Conservation (phyloP, 2,888 invertebrate species). For the Aphidoletes aphidimyza region DNA sequence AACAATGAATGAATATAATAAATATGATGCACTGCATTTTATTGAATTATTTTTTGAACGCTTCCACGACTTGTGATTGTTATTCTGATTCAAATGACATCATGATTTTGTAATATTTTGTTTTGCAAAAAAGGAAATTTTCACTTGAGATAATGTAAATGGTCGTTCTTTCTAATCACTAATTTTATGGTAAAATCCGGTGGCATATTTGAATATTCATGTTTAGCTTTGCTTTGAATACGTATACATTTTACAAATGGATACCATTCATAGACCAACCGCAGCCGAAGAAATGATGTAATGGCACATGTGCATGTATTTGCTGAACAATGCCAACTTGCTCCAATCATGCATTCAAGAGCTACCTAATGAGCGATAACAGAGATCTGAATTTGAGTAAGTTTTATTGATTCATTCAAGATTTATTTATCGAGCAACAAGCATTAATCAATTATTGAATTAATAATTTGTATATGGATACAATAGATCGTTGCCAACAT, state of each 20-base stretch:
- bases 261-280: constrained; percentile 70
- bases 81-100: background rate
- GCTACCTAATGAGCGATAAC: constrained; percentile 99
- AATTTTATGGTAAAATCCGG: background rate
- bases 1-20: too few relatives aligned
- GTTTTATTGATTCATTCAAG: too few relatives aligned
- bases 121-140: background rate
- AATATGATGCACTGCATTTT: too few relatives aligned
- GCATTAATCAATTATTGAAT: background rate
- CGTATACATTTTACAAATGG: background rate
- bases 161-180: background rate
- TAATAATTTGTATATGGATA: constrained; percentile 57
- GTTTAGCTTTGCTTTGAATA: background rate
- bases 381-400: constrained; percentile 84
- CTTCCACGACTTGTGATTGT: too few relatives aligned
- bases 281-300: constrained; percentile 96
- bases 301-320: constrained; percentile 99
- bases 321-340: constrained; percentile 85
- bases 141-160: too few relatives aligned
- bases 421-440: too few relatives aligned
- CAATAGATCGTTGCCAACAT: constrained; percentile 78
- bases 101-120: background rate
- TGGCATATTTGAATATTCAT: constrained; percentile 30
- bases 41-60: too few relatives aligned
- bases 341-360: constrained; percentile 95